phyloP scores from a whole-genome alignment of 2,113 vertebrate genomes.

The Vanacampus margaritifer region DNA sequence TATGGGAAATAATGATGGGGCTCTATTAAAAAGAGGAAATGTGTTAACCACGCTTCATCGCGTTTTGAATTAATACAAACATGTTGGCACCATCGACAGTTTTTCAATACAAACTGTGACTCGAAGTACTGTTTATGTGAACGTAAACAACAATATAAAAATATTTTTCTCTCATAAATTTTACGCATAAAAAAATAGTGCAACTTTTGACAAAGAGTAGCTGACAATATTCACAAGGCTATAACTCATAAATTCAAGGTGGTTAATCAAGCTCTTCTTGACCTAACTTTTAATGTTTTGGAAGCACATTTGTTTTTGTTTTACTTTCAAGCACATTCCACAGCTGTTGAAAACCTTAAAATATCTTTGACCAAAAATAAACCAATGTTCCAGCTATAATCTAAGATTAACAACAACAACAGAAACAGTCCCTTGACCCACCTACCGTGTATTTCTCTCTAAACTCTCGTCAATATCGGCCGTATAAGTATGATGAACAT shows the following conservation, averaged over 20 bases:
- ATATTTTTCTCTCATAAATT: too few species aligned
- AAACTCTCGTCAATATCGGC: too few species aligned
- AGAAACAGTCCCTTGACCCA: not conserved
- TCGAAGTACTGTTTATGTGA: not conserved
- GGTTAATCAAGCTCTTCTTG: too few species aligned
- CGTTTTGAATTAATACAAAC: not conserved
- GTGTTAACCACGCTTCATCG: not conserved
- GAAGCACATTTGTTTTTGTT: not conserved
- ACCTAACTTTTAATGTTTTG: too few species aligned
- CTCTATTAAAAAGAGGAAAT: not conserved
- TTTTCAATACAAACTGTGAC: not conserved
- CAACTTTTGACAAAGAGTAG: too few species aligned
- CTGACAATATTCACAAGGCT: too few species aligned
- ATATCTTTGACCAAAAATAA: not conserved
- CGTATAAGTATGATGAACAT: too few species aligned
- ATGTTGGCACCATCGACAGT: not conserved
- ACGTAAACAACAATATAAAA: not conserved
- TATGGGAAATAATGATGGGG: conserved; percentile 18
- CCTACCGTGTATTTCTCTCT: too few species aligned
- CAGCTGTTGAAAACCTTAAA: not conserved
- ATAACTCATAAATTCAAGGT: too few species aligned
- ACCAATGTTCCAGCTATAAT: not conserved
- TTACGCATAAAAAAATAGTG: too few species aligned
- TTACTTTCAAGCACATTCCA: not conserved
- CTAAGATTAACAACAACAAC: not conserved